Evolutionary conservation across 2,888 invertebrate species (phyloP).

Genomic region (Matsumyia berberina): DNA sequence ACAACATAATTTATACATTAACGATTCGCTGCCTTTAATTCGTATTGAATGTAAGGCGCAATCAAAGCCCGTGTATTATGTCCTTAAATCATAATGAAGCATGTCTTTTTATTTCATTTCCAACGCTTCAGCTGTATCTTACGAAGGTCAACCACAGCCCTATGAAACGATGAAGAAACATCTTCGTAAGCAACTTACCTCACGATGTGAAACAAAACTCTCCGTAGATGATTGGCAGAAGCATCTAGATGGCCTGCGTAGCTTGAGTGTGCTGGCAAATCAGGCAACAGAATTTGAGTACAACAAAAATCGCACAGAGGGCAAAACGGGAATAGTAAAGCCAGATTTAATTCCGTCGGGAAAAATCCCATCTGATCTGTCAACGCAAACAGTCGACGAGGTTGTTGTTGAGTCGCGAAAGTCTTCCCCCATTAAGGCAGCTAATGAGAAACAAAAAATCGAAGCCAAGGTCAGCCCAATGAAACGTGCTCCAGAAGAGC

Average conservation of each 20-base stretch:
- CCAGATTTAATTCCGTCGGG: slow-evolving; percentile 81
- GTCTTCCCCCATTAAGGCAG: slow-evolving; percentile 71
- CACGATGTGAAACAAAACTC: slow-evolving; percentile 80
- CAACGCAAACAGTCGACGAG: slow-evolving; percentile 50
- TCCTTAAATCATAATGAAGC: slow-evolving; percentile 9
- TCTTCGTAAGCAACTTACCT: slow-evolving; percentile 82
- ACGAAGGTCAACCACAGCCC: slow-evolving; percentile 86
- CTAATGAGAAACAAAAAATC: slow-evolving; percentile 68
- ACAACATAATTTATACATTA: slow-evolving; percentile 89
- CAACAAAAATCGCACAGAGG: slow-evolving; percentile 82
- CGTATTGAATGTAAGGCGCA: slow-evolving; percentile 90
- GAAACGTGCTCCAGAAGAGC: slow-evolving; percentile 67
- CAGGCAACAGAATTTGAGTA: slow-evolving; percentile 84
- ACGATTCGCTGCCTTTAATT: slow-evolving; percentile 90
- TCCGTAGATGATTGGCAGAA: slow-evolving; percentile 82
- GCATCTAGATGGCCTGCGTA: slow-evolving; percentile 82
- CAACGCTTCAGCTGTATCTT: slow-evolving; percentile 85
- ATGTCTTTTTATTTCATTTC: slow-evolving; percentile 48
- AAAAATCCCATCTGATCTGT: slow-evolving; percentile 55
- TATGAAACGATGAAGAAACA: slow-evolving; percentile 85
- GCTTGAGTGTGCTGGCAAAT: slow-evolving; percentile 82
- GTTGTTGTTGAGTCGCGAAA: slow-evolving; percentile 47
- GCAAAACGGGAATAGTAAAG: slow-evolving; percentile 80
- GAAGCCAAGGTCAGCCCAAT: slow-evolving; percentile 77
- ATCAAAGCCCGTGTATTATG: slow-evolving; percentile 22